These are phyloP conservation scores for Platyura marginata DNA, from an alignment of 1,140 invertebrate species.

Conservation along the genomic window DNA sequence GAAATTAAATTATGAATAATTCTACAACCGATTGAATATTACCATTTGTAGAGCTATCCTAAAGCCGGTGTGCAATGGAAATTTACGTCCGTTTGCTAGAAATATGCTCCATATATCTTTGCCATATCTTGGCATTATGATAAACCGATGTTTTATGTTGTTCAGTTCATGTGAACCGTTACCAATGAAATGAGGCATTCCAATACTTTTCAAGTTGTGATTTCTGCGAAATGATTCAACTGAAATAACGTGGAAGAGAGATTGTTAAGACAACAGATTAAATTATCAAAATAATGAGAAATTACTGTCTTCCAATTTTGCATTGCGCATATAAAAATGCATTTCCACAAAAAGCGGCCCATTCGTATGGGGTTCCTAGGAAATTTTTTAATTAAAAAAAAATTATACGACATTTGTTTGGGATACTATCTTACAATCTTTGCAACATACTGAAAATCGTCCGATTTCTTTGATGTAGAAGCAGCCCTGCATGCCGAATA, in stretches of 20 bases:
- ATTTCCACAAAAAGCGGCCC: conserved; percentile 91
- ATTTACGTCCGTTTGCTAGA: conserved; percentile 42
- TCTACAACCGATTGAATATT: conserved; percentile 19
- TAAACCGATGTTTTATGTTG: conserved; percentile 64
- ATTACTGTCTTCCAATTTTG: conserved; percentile 62
- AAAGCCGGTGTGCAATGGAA: conserved; percentile 57
- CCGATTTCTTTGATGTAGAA: conserved; percentile 26
- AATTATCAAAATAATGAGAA: conserved; percentile 6
- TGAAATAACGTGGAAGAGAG: conserved; percentile 23
- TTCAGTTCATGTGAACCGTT: conserved; percentile 65
- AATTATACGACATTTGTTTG: conserved; percentile 4
- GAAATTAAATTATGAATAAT: conserved; percentile 13
- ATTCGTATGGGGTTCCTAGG: conserved; percentile 80
- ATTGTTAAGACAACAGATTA: neutral
- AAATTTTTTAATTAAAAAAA: conserved; percentile 12
- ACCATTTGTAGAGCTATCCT: conserved; percentile 74
- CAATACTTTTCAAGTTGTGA: conserved; percentile 54
- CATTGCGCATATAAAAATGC: conserved; percentile 81
- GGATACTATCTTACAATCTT: conserved; percentile 46
- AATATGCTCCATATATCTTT: conserved; percentile 72
- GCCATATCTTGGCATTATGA: conserved; percentile 86
- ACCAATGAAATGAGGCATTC: conserved; percentile 70
- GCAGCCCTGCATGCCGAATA: conserved; percentile 49
- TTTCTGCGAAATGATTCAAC: conserved; percentile 58
- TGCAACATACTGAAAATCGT: conserved; percentile 46